Percentiles rank a stretch among this genome's conserved stretches.
Evolutionary conservation across 1,140 invertebrate genomes (phyloP).

Genomic region (Spodoptera frugiperda): DNA sequence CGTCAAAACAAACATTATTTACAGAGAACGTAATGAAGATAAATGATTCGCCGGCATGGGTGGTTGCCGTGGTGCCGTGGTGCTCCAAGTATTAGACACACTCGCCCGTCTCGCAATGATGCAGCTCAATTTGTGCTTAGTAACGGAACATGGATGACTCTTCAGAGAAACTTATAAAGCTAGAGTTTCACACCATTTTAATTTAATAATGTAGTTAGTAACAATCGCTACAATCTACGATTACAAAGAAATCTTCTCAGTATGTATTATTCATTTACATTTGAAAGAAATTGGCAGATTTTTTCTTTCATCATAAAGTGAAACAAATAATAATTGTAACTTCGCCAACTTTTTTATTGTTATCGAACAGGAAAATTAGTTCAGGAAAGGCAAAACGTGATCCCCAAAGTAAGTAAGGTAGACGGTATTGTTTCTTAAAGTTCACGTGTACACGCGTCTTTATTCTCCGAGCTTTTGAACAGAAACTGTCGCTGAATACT

Average conservation of each 20-base stretch:
- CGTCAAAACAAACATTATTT: not conserved
- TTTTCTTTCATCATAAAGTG: not conserved
- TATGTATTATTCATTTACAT: not conserved
- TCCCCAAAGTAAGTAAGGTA: constrained; percentile 27
- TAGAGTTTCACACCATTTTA: constrained; percentile 8
- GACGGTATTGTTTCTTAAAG: constrained; percentile 28
- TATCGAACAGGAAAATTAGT: constrained; percentile 25
- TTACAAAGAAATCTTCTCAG: constrained; percentile 13
- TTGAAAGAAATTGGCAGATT: not conserved
- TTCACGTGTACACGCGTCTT: constrained; percentile 27
- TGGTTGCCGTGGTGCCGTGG: not conserved
- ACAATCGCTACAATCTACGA: constrained; percentile 14
- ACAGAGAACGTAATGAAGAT: constrained; percentile 27
- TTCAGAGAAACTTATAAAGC: constrained; percentile 26
- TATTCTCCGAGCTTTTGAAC: constrained; percentile 42
- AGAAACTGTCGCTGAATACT: constrained; percentile 41
- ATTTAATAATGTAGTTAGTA: constrained; percentile 26
- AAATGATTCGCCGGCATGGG: constrained; percentile 22
- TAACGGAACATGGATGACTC: constrained; percentile 16
- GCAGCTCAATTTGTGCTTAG: constrained; percentile 37
- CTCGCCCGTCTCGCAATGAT: constrained; percentile 11
- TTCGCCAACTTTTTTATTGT: not conserved
- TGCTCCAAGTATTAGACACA: constrained; percentile 1
- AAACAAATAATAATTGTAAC: constrained; percentile 1
- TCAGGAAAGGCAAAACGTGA: constrained; percentile 22